Base-by-base conservation (phyloP, 2,888 invertebrate species). In the Merodon equestris region DNA sequence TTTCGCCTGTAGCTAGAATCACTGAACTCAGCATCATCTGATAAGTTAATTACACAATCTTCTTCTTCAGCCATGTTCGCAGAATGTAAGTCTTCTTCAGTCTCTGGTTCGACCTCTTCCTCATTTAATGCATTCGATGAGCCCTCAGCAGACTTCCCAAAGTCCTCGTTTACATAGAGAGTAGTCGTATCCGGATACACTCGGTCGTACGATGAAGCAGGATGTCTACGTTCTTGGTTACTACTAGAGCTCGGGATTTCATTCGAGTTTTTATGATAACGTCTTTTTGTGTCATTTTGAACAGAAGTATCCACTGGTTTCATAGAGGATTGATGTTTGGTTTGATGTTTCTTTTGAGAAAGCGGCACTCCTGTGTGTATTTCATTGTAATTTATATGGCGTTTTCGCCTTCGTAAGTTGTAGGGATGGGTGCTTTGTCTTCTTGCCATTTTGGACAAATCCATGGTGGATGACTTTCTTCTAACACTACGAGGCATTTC, bases 361-460 rank as follows among this genome's bases (percentile, higher is more conserved):
- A 44, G 27, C 7, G 2, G 27, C 27, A 7, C 27, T 27, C 27
- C 27, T 4, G 27, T 7, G 15, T 42, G 13, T 12, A 10, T 54
- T 15, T 66, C 54, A 14, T 56, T 54, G 45, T 66, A 66, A 15
- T 56, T 66, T 1, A 5, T 38, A 47, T 13, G 38, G 15, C 18
- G 7, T 12, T 66, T 66, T 38, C 47, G 45, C 10, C 19, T 7
- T 5, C 54, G 53, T 9, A 64, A 54, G 36, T 64, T 64, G 15
- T 64, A 64, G 45, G 64, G 64, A 45, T 64, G 45, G 2, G n/a
- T 38, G 1, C 17, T n/a, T 14, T 54, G 40, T 44, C 18, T 36
- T 53, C 44, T 42, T 44, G 40, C 34, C 17, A 17, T 19, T 51
- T 63, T 63, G 17, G 34, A 42, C 9, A 63, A n/a, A 34, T 63